A percentile compares a stretch with the other conserved stretches of the same genome.
Evolutionary conservation across 2,888 invertebrate species (phyloP).

Genomic region (Trissolcus japonicus): DNA sequence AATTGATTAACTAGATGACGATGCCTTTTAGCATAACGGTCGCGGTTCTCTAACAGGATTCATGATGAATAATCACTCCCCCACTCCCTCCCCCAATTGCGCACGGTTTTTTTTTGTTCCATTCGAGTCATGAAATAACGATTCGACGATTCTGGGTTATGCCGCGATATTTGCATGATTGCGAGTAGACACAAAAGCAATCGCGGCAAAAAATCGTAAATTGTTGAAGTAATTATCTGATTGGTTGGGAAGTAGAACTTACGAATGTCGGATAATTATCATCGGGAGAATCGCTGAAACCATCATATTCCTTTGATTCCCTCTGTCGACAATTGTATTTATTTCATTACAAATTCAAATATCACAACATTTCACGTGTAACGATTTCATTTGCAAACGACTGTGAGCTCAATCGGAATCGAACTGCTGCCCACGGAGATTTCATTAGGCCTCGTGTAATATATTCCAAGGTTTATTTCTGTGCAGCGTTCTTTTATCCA

Average conservation of each 20-base stretch:
- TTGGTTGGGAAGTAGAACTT: conserved; percentile 16
- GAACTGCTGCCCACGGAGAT: not conserved
- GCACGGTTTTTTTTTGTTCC: conserved; percentile 5
- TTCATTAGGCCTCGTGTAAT: not conserved
- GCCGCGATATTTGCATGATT: conserved; percentile 45
- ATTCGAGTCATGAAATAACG: conserved; percentile 35
- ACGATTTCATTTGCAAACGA: no score
- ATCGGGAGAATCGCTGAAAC: not conserved
- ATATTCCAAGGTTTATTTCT: not conserved
- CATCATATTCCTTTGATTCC: no score
- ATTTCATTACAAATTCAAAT: no score
- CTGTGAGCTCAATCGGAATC: no score
- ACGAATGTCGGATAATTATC: not conserved
- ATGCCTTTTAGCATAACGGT: conserved; percentile 63
- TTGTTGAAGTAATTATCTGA: conserved; percentile 21
- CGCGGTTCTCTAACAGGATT: conserved; percentile 42
- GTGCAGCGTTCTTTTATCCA: not conserved
- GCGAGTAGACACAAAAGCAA: conserved; percentile 32
- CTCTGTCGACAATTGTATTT: no score
- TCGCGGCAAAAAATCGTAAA: conserved; percentile 15
- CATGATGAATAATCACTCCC: conserved; percentile 52
- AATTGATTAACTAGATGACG: conserved; percentile 66
- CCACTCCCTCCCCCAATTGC: conserved; percentile 29
- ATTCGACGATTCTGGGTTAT: conserved; percentile 34
- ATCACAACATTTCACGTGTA: no score